Percentiles rank a stretch among this genome's conserved stretches.
These are phyloP conservation scores for Indri indri DNA, from an alignment of 2,113 vertebrate species.

Conservation along the genomic window DNA sequence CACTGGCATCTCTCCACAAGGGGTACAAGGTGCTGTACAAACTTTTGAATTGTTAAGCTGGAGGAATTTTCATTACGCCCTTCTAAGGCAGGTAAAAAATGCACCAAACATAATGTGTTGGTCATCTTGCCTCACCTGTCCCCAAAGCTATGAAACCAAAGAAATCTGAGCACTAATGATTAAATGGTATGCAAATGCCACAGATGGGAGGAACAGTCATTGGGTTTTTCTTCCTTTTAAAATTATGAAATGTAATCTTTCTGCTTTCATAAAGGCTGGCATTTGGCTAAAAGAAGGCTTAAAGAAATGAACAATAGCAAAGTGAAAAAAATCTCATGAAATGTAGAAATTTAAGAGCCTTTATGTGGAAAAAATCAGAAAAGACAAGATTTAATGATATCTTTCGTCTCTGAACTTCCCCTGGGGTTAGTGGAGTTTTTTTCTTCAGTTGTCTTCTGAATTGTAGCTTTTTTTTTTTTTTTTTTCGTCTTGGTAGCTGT, in stretches of 20 bases:
- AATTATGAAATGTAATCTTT: background rate
- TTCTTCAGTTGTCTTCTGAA: background rate
- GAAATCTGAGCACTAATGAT: background rate
- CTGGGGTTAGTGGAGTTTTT: background rate
- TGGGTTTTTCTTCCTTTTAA: background rate
- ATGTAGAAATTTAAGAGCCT: background rate
- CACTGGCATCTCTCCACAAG: background rate
- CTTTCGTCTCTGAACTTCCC: background rate
- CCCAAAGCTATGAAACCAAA: background rate
- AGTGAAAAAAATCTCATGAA: background rate
- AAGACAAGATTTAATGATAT: background rate
- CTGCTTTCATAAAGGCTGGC: background rate
- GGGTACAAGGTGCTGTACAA: background rate
- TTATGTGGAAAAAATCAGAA: background rate
- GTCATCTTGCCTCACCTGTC: background rate
- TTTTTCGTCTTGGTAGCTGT: background rate
- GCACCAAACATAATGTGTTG: background rate
- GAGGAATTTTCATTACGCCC: background rate
- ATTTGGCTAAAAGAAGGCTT: background rate
- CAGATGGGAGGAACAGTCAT: background rate
- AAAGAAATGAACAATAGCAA: background rate
- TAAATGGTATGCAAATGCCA: background rate
- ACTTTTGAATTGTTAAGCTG: slow-evolving; percentile 41
- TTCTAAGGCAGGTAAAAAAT: background rate
- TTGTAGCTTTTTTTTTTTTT: background rate